Evolutionary conservation across 1,140 invertebrate genomes (phyloP).

Genomic region (Proctacanthus coquilletti): DNA sequence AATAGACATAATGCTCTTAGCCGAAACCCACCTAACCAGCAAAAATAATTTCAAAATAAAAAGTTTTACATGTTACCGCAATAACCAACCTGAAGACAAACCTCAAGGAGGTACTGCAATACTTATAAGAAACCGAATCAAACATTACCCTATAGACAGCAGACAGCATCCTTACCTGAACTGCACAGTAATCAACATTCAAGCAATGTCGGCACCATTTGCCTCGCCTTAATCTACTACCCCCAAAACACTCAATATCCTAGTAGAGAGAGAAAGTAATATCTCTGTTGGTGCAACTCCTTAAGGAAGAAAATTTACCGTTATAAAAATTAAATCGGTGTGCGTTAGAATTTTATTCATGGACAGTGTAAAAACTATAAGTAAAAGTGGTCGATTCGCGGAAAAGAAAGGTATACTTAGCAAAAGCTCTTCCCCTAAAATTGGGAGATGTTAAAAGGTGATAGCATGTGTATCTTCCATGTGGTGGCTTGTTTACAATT

Average conservation of each 20-base stretch:
- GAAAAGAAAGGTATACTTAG: too few species aligned
- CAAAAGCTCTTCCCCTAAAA: too few species aligned
- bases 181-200: constrained; percentile 1
- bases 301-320: too few species aligned
- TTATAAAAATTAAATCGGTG: too few species aligned
- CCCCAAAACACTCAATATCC: constrained; percentile 11
- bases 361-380: too few species aligned
- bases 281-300: too few species aligned
- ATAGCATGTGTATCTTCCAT: too few species aligned
- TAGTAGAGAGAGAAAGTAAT: too few species aligned
- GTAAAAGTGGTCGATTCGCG: too few species aligned
- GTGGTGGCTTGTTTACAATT: too few species aligned
- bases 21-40: constrained; percentile 1
- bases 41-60: constrained; percentile 3
- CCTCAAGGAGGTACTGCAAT: constrained; percentile 10
- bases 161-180: background rate
- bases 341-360: too few species aligned
- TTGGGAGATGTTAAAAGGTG: too few species aligned
- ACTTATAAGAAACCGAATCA: constrained; percentile 7
- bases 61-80: constrained; percentile 4
- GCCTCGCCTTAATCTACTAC: constrained; percentile 12
- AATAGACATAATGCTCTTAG: background rate
- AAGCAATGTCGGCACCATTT: background rate
- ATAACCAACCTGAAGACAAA: constrained; percentile 11
- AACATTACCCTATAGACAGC: constrained; percentile 2